Evolutionary conservation across 2,888 invertebrate genomes (phyloP).

Genomic region (Ectemnius lituratus): DNA sequence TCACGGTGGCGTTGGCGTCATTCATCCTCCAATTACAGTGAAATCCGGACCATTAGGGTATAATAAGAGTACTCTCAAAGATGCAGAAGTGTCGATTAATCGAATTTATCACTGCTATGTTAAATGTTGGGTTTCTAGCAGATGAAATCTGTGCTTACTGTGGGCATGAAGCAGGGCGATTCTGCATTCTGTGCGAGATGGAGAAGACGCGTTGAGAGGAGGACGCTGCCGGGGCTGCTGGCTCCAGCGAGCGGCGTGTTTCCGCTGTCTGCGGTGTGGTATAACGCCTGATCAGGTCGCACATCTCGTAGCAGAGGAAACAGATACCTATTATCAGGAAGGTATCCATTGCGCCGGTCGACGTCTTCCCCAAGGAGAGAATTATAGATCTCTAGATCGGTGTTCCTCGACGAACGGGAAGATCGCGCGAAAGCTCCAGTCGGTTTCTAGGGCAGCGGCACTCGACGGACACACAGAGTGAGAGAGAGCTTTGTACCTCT

Average conservation of each 20-base stretch:
- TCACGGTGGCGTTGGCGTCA: no score
- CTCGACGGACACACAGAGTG: no score
- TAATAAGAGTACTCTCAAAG: no score
- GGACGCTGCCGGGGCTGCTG: slow-evolving; percentile 60
- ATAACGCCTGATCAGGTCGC: slow-evolving; percentile 80
- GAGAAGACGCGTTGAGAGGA: slow-evolving; percentile 75
- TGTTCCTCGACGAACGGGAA: background rate
- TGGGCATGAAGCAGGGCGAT: slow-evolving; percentile 60
- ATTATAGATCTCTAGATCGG: background rate
- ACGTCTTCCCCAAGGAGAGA: background rate
- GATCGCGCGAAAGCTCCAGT: background rate
- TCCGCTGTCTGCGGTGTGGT: slow-evolving; percentile 67
- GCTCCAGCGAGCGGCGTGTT: slow-evolving; percentile 59
- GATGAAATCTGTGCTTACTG: slow-evolving; percentile 46
- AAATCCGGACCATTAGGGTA: no score
- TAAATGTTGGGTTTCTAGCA: no score
- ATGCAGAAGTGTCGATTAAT: background rate
- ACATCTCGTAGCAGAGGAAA: slow-evolving; percentile 84
- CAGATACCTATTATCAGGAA: slow-evolving; percentile 84
- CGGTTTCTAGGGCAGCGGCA: background rate
- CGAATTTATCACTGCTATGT: background rate
- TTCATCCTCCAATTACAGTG: no score
- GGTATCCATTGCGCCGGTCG: slow-evolving; percentile 80
- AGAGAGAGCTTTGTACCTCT: background rate
- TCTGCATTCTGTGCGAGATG: slow-evolving; percentile 71